phyloP scores from a whole-genome alignment of 2,797 vertebrate genomes.

The Perodicticus potto region DNA sequence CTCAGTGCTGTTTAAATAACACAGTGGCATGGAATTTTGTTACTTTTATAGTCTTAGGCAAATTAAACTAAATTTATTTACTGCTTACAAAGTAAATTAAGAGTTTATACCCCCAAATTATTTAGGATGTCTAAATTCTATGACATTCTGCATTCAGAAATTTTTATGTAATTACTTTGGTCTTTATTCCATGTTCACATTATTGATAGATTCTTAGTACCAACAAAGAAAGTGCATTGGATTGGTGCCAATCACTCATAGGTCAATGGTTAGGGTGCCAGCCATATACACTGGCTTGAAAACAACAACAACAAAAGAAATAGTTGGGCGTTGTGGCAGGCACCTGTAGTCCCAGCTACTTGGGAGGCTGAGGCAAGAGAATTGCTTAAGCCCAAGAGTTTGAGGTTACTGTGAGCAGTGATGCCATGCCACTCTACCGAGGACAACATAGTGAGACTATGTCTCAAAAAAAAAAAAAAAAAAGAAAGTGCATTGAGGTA shows the following conservation, averaged over 20 bases:
- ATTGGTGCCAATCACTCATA: too few relatives aligned
- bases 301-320: too few relatives aligned
- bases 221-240: background rate
- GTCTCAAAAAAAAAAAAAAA: too few relatives aligned
- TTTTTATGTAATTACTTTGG: constrained; percentile 2
- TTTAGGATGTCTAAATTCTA: background rate
- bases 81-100: constrained; percentile 67
- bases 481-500: background rate
- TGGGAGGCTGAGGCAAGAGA: too few relatives aligned
- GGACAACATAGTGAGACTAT: too few relatives aligned
- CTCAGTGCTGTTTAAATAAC: background rate
- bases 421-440: too few relatives aligned
- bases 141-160: constrained; percentile 53
- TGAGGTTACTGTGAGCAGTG: too few relatives aligned
- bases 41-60: constrained; percentile 51
- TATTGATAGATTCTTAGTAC: background rate
- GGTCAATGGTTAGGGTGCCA: too few relatives aligned
- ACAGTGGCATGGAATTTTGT: background rate
- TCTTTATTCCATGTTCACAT: constrained; percentile 53
- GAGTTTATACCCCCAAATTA: background rate
- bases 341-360: too few relatives aligned
- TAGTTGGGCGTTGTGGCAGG: too few relatives aligned
- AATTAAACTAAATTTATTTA: constrained; percentile 75
- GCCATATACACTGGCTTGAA: too few relatives aligned
- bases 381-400: too few relatives aligned